A percentile compares a stretch with the other conserved stretches of the same genome.
Evolutionary conservation across 1,140 invertebrate genomes (phyloP).

Genomic region (Zaprionus inermis): DNA sequence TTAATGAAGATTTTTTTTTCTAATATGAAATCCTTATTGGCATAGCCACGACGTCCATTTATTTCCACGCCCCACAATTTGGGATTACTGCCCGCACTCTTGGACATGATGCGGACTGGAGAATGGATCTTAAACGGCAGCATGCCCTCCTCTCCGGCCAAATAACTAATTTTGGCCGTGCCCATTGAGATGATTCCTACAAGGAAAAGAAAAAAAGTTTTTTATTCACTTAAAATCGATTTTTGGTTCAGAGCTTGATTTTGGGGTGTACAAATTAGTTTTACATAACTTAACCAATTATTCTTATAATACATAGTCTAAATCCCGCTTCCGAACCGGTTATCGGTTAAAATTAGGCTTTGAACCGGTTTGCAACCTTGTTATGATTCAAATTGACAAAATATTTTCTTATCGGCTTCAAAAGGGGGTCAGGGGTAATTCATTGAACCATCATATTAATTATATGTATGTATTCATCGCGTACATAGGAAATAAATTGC

Average conservation of each 20-base stretch:
- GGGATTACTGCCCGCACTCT: constrained; percentile 87
- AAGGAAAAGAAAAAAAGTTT: constrained; percentile 24
- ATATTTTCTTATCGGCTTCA: constrained; percentile 20
- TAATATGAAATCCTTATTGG: constrained; percentile 85
- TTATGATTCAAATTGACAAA: neutral
- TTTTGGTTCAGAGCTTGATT: no score
- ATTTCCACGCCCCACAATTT: constrained; percentile 91
- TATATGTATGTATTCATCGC: neutral
- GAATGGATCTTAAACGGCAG: constrained; percentile 87
- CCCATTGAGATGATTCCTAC: constrained; percentile 88
- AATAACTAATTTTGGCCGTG: constrained; percentile 86
- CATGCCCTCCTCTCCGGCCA: constrained; percentile 85
- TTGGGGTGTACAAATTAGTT: neutral
- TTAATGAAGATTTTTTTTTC: constrained; percentile 56
- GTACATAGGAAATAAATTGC: neutral
- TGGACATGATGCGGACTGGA: constrained; percentile 89
- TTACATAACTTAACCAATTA: neutral
- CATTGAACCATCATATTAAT: constrained; percentile 3
- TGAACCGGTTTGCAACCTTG: constrained; percentile 6
- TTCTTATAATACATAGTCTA: neutral
- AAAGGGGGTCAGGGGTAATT: constrained; percentile 16
- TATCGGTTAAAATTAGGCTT: neutral
- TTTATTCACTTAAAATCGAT: neutral
- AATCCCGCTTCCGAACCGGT: neutral
- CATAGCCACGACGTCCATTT: constrained; percentile 89